Base-by-base conservation (phyloP, 2,888 invertebrate genomes). In the Chironomus tentans region DNA sequence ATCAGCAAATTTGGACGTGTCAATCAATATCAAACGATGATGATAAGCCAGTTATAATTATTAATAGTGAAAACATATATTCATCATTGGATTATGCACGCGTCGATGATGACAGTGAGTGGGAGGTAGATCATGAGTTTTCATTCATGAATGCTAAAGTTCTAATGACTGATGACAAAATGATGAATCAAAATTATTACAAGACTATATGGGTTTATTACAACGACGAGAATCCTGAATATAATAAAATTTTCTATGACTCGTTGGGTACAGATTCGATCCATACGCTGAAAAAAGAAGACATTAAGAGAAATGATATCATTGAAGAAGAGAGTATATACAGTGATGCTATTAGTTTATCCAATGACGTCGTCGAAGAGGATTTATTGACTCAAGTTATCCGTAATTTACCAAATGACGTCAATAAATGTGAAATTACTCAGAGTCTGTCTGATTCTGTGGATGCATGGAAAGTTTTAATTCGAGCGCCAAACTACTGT, bases 1-100 rank as follows among this genome's bases (percentile, higher is more conserved):
- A 84, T 77, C 84, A 84, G 62, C 82, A 83, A 61, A 84, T 84
- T 77, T 84, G 84, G 84, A 47, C 38, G 28, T 47, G 74, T 65
- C 62, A 74, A 62, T 24, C 65, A 24, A 38, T 13, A n/a, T 83
- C 82, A 62, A 80, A 80, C 77, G 80, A n/a, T 46, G 80, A 38
- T 18, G 46, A 69, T 28, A 28, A 46, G n/a, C 13, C n/a, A 18
- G 18, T 4, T 18, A 69, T 15, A n/a, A 18, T 47, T n/a, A n/a
- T n/a, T 13, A 47, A 21, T 12, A 22, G 48, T 22, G 70, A 70
- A 70, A 69, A 69, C 18, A 76, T 76, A 50, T 76, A 76, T 38
- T 69, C 69, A 18, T 21, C 24, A n/a, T 28, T 76, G 7, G 24
- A 65, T 7, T 22, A 24, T 21, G 21, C 21, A 13, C 65, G 75